A percentile compares a stretch with the other conserved stretches of the same genome.
phyloP scores from a whole-genome alignment of 2,797 vertebrate species.

The Melanogrammus aeglefinus region DNA sequence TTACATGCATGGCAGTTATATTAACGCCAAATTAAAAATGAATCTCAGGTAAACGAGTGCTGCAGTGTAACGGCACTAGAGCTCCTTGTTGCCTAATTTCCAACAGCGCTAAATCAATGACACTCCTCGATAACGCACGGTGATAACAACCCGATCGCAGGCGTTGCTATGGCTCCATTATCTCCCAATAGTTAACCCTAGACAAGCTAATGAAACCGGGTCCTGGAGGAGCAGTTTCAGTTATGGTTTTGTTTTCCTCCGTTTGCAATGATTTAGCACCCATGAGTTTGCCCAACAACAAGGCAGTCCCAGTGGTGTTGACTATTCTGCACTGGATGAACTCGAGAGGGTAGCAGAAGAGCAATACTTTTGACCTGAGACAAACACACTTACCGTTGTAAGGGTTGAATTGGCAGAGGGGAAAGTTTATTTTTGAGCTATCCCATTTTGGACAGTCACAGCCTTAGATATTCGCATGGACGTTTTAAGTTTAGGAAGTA shows the following conservation, averaged over 20 bases:
- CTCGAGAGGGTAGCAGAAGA: background rate
- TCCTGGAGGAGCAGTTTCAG: background rate
- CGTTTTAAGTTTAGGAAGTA: background rate
- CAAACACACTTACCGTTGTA: background rate
- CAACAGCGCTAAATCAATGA: background rate
- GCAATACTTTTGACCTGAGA: background rate
- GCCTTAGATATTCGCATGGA: background rate
- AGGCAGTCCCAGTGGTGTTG: background rate
- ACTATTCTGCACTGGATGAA: background rate
- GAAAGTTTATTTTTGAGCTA: background rate
- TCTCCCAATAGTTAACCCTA: background rate
- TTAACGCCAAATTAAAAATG: conserved; percentile 18
- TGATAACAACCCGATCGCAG: background rate
- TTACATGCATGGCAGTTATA: conserved; percentile 18
- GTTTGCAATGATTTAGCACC: background rate
- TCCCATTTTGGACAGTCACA: background rate
- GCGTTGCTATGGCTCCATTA: background rate
- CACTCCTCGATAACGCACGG: background rate
- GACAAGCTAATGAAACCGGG: background rate
- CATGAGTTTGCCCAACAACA: conserved; percentile 8
- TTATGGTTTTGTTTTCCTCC: background rate
- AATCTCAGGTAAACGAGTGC: background rate
- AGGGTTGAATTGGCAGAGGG: background rate
- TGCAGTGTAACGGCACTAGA: background rate
- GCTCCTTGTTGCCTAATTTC: conserved; percentile 1